Base-by-base conservation (phyloP, 2,888 invertebrate species). In the Carcina quercana region DNA sequence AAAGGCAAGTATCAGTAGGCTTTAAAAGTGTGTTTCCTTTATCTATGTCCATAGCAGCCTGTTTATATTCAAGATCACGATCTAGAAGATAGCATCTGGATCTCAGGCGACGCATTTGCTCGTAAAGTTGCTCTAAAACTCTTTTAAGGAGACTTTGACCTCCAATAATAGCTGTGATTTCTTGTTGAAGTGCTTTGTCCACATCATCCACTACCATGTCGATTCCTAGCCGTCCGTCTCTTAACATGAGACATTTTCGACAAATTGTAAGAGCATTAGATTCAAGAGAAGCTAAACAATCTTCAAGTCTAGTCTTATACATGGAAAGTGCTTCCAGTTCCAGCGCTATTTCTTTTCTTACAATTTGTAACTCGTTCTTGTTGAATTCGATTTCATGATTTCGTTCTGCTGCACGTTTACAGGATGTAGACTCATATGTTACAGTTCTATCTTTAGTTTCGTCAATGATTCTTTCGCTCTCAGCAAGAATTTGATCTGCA, bases 191-290 rank as follows among this genome's bases (percentile, higher is more conserved):
- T 50, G 95, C 92, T 30, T 75, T 74, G 67, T 96, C 95, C 0
- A 94, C 94, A 36, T 92, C 90, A 58, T 97, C 97, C 15, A 85
- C 82, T 1, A 92, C 92, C 50, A 94, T 78, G 62, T 95, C 95
- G 30, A 94, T 93, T 2, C 91, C 92, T 10, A 91, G 59, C 20
- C 95, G 86, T 8, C 91, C 89, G 57, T 95, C 95, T 50, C 94
- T 88, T 26, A 92, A 68, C 45, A 89, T 86, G 5, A 95, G 79
- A 61, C 96, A 96, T 62, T 94, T 91, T 45, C 89, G 84, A 53
- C 89, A 90, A 37, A 91, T 89, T 13, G 85, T 85, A 36, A 90
- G 51, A 6, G 90, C 89, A 43, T 90, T 89, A 15, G 86, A 72
- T 49, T 88, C 87, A 6, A 95, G 71, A 0, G 91, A 87, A 5